Percentiles rank a stretch among this genome's conserved stretches.
Evolutionary conservation across 2,797 vertebrate species (phyloP).

Genomic region (Enteromius viviparus): DNA sequence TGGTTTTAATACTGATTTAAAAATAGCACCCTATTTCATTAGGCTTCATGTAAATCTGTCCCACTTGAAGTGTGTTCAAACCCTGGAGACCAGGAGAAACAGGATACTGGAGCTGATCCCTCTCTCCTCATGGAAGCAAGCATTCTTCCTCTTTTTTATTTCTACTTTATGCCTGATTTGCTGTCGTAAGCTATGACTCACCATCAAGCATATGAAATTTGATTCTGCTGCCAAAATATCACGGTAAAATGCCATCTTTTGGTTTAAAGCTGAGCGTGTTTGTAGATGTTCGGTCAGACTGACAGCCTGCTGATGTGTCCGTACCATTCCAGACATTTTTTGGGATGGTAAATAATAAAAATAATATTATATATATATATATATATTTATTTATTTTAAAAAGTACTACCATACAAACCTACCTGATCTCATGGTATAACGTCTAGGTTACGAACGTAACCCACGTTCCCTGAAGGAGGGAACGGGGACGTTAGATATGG

Average conservation of each 20-base stretch:
- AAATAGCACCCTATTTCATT: slow-evolving; percentile 51
- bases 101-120: slow-evolving; percentile 65
- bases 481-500: too few relatives aligned
- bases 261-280: background rate
- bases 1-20: slow-evolving; percentile 44
- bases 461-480: too few relatives aligned
- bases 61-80: slow-evolving; percentile 67
- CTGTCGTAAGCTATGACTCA: slow-evolving; percentile 54
- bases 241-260: slow-evolving; percentile 2
- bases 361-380: too few relatives aligned
- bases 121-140: slow-evolving; percentile 59
- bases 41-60: slow-evolving; percentile 69
- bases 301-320: background rate
- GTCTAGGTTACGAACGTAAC: too few relatives aligned
- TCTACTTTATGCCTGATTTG: slow-evolving; percentile 38
- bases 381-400: too few relatives aligned
- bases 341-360: background rate
- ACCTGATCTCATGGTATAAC: too few relatives aligned
- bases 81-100: slow-evolving; percentile 64
- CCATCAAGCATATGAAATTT: slow-evolving; percentile 32
- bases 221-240: slow-evolving; percentile 28
- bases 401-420: too few relatives aligned
- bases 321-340: background rate
- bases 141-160: slow-evolving; percentile 21
- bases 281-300: background rate